Evolutionary conservation across 2,797 vertebrate species (phyloP), one percentile per base, ranked within the genome.

Genomic region (Rhyacichthys aspro): DNA sequence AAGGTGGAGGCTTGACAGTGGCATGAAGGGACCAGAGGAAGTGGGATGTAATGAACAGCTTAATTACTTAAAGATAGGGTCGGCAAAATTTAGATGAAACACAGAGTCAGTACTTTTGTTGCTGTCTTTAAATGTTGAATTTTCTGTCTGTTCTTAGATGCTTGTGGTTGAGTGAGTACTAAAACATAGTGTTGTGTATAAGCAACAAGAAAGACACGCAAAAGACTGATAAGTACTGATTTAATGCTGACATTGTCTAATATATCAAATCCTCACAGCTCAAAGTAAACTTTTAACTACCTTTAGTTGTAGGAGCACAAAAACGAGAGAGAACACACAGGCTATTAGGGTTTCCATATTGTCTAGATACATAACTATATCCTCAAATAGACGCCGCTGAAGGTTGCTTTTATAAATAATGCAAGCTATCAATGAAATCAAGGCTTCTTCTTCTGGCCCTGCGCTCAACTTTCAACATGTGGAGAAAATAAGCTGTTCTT

Each of bases 321-420:
- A n/a, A n/a, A n/a, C n/a, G n/a, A n/a, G 60, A 37, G 72, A 28
- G 58, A 70, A 52, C 11, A 44, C 17, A 15, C 46, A 19, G 42
- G 37, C 37, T 43, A 38, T 55, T 10, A 48, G 11, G 39, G 56
- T 59, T 23, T 37, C 62, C 37, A 32, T 37, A 53, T 43, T 16
- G 55, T 72, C 67, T 59, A 18, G 15, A 66, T 33, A 58, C 9
- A 42, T 34, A 18, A 63, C 60, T 55, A 45, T 19, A 43, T 18
- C 14, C 50, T 42, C 82, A 71, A 74, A 85, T 70, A 79, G 84
- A 91, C 82, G 87, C 85, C 81, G 87, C 81, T 82, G 90, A 91
- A 90, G 81, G 91, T 87, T 85, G 82, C 62, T 86, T 86, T 76
- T 83, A 91, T 94, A 91, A 93, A 92, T 86, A 79, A 89, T 92